Evolutionary conservation across 1,140 invertebrate species (phyloP), one percentile per base, ranked within the genome.

Genomic region (Drosophila tropicalis): DNA sequence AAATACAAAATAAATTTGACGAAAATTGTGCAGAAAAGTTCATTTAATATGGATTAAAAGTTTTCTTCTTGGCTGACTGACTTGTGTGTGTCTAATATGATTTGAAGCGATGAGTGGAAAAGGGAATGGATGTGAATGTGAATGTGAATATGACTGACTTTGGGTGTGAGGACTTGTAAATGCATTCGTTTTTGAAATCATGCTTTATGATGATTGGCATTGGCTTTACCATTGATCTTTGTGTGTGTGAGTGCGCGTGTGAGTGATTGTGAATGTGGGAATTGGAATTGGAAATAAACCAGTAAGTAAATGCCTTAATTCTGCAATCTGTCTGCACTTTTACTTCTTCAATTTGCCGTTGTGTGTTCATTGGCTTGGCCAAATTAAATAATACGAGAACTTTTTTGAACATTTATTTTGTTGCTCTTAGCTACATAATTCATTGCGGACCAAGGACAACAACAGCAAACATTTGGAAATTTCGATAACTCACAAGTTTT

Each of bases 41-140:
- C 79, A 81, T 81, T 81, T 81, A 81, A 81, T 81, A 81, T 81
- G 79, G 79, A 81, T 81, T 81, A 81, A 81, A 81, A 81, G 79
- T 81, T 81, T 81, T 70, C 64, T 73, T 69, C 40, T 62, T 68
- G 60, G 60, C 57, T 57, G 44, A 25, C 65, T 57, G 67, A 47
- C 64, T 67, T n/a, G 19, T 25, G 34, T 15, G 5, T 66, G 54
- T 77, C 47, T 60, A 83, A 83, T 79, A 74, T 55, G 79, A 82
- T 79, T 77, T 68, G 64, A 79, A 10, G 22, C 22, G 22, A 10
- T 5, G 36, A 39, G 36, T 39, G 12, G 10, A 12, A 39, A 12
- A 13, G 36, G 9, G 3, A 12, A 13, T 39, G 36, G 10, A 13
- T 4, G 36, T 39, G 36, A 3, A 12, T 39, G 36, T 39, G 36